These are phyloP conservation scores for Patagioenas fasciata DNA, from an alignment of 2,113 vertebrate genomes.

Conservation along the genomic window DNA sequence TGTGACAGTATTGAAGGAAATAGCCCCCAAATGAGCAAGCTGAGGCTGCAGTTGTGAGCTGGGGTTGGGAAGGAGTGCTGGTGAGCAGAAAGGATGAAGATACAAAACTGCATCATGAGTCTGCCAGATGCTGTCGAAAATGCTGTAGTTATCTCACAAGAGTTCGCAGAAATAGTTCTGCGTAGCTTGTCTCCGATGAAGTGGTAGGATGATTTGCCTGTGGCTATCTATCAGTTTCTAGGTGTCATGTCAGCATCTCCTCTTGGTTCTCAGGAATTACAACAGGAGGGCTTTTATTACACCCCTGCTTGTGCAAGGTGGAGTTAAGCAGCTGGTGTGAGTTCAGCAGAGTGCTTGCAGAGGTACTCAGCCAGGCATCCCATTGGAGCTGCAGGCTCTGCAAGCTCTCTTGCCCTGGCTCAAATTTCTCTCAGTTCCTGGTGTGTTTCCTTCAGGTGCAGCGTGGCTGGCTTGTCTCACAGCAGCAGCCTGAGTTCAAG, in stretches of 20 bases:
- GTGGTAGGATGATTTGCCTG: background rate
- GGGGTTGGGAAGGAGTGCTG: background rate
- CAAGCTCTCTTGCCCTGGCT: background rate
- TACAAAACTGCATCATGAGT: fast-evolving
- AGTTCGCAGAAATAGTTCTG: background rate
- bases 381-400: background rate
- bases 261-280: background rate
- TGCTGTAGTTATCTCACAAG: background rate
- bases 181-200: background rate
- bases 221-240: background rate
- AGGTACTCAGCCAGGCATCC: too few relatives aligned
- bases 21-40: background rate
- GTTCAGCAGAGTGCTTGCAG: background rate
- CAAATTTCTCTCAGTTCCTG: fast-evolving
- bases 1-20: background rate
- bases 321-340: background rate
- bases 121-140: background rate
- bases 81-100: background rate
- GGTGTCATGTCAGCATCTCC: background rate
- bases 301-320: fast-evolving
- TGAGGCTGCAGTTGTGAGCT: background rate
- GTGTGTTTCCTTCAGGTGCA: background rate
- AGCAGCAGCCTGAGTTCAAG: background rate
- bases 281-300: fast-evolving
- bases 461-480: background rate